Evolutionary conservation across 1,140 invertebrate species (phyloP), one percentile per base, ranked within the genome.

Genomic region (Globodera rostochiensis): DNA sequence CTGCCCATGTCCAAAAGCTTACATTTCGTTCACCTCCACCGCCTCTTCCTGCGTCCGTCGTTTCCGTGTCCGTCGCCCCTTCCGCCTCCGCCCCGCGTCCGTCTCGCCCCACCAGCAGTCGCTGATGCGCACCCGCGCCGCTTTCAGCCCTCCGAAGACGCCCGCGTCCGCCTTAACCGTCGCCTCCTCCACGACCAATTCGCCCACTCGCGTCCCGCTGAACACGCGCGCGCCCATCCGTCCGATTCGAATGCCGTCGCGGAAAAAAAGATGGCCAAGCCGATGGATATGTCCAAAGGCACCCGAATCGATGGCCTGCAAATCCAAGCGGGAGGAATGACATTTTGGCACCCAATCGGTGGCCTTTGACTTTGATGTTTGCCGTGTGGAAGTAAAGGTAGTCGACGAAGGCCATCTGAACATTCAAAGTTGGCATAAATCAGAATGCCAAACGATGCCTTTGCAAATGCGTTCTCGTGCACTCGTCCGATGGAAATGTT

Each of bases 401-500:
- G 19, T 76, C 53, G 25, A 70, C 67, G 1, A 64, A 21, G 11
- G 67, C 74, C 36, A 60, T 15, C 74, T 76, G 45, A 76, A 70
- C 8, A 76, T 45, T 47, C 25, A 75, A 50, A 60, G 75, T 50
- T 66, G 45, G 47, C 85, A 85, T 75, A 77, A 77, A 66, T 84
- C 84, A 49, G 87, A 85, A 71, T 85, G 82, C 19, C 50, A 77
- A 36, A 87, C 75, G 53, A 73, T 73, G 25, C 79, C 47, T 80
- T 50, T 60, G 80, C 49, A n/a, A 85, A 84, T 9, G 83, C 83
- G 36, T 70, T 76, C 74, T 83, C 83, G 11, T 53, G 69, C 64
- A 84, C 77, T 47, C 83, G 21, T 11, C 76, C 83, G 25, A 85
- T 85, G 46, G 76, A 86, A 5, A 87, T 85, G 74, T 85, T 85